phyloP scores from a whole-genome alignment of 2,888 invertebrate genomes.

The Clanis bilineata region DNA sequence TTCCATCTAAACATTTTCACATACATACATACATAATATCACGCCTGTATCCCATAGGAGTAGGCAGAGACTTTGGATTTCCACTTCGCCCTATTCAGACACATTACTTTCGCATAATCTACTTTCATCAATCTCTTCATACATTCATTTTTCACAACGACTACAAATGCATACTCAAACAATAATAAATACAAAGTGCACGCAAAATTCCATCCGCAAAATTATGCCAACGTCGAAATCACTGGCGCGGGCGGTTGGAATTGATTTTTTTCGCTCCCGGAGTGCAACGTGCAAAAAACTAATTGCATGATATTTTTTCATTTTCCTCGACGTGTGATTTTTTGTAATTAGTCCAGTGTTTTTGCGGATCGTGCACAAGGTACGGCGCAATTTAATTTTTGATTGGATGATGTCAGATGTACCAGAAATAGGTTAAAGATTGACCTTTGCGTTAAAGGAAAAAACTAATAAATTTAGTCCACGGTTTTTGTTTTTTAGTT shows the following conservation, averaged over 20 bases:
- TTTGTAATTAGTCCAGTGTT: slow-evolving; percentile 63
- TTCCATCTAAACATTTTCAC: too few relatives aligned
- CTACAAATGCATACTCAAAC: too few relatives aligned
- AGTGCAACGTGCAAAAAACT: slow-evolving; percentile 59
- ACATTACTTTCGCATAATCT: too few relatives aligned
- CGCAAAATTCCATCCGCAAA: neutral
- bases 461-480: slow-evolving; percentile 6
- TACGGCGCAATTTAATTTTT: slow-evolving; percentile 46
- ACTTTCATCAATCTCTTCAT: too few relatives aligned
- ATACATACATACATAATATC: too few relatives aligned
- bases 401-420: slow-evolving; percentile 65
- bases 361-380: slow-evolving; percentile 44
- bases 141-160: too few relatives aligned
- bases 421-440: slow-evolving; percentile 32
- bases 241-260: slow-evolving; percentile 68
- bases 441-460: slow-evolving; percentile 27
- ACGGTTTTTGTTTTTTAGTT: neutral
- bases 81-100: too few relatives aligned
- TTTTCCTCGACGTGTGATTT: slow-evolving; percentile 35
- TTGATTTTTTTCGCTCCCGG: slow-evolving; percentile 64
- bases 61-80: too few relatives aligned
- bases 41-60: too few relatives aligned
- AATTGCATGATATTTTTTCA: slow-evolving; percentile 51
- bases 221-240: neutral
- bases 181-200: neutral